A percentile compares a stretch with the other conserved stretches of the same genome.
These are phyloP conservation scores for Sclerurus mexicanus DNA, from an alignment of 2,113 vertebrate genomes.

Conservation along the genomic window DNA sequence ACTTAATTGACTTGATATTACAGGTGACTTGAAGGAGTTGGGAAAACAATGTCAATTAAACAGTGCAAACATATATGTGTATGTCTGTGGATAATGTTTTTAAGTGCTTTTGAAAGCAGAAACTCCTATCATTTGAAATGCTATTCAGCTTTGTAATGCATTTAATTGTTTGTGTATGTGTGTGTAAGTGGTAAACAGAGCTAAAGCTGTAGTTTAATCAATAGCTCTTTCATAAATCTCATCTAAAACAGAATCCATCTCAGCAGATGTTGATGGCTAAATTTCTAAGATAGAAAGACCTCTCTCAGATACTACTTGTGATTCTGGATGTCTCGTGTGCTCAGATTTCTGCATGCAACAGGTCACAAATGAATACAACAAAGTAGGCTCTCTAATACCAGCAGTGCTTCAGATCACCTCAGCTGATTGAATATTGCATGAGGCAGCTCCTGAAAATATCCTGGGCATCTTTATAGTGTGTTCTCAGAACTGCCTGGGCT, in stretches of 20 bases:
- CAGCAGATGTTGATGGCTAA: slow-evolving; percentile 21
- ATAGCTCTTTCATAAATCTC: slow-evolving; percentile 25
- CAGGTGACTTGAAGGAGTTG: slow-evolving; percentile 66
- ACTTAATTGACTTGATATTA: slow-evolving; percentile 71
- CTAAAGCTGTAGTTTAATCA: slow-evolving; percentile 31
- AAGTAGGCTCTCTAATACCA: not conserved
- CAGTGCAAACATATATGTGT: slow-evolving; percentile 7
- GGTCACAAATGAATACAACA: slow-evolving; percentile 17
- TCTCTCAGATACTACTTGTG: not conserved
- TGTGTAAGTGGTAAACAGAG: not conserved
- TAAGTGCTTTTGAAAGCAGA: slow-evolving; percentile 38
- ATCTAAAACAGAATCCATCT: not conserved
- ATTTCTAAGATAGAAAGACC: slow-evolving; percentile 3
- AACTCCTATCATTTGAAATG: slow-evolving; percentile 32
- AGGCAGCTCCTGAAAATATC: not conserved
- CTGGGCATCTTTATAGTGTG: not conserved
- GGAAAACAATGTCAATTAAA: slow-evolving; percentile 71
- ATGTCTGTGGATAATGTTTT: slow-evolving; percentile 22
- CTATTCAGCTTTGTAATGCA: not conserved
- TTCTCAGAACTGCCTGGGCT: slow-evolving; percentile 19
- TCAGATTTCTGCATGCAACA: not conserved
- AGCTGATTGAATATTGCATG: slow-evolving; percentile 37
- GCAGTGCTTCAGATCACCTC: not conserved
- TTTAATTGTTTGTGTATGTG: slow-evolving; percentile 41
- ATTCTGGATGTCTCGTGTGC: not conserved